Evolutionary conservation across 2,797 vertebrate genomes (phyloP), one percentile per base, ranked within the genome.

Genomic region (Helostoma temminkii): DNA sequence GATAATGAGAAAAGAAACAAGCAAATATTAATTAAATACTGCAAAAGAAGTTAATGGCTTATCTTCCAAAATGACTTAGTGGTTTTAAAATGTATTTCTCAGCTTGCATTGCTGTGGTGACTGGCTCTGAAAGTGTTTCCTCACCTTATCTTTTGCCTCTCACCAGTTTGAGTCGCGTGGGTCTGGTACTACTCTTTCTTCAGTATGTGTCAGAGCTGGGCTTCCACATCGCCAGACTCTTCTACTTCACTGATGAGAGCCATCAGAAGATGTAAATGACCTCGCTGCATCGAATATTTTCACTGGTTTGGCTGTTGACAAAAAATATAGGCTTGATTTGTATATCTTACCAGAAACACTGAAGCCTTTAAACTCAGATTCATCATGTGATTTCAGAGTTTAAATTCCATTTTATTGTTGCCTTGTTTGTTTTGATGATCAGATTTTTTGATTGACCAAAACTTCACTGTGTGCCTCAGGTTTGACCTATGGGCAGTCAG

Each of bases 201-300:
- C 98, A 99, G 89, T 98, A 97, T 50, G 85, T 95, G 1, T 96
- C 97, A 0, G 97, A 99, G 83, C 89, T 96, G 76, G 94, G 95
- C 75, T 98, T 99, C 88, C 97, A 99, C 86, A 91, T 95, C 48
- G 96, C 98, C 3, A 93, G 96, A 3, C 94, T 99, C 54, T 93
- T 97, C 88, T 97, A 95, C 92, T 98, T 99, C 47, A 95, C 95
- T 0, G 96, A 98, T 0, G 97, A 99, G 90, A 98, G 94, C 87
- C 97, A 98, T 3, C 96, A 97, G 90, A 98, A 96, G 92, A 94
- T 98, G 98, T 98, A 86, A 95, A 96, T 89, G 0, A 14, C 39
- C 16, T 26, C 9, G 6, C 3, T 1, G 3, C 1, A 8, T 28
- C 59, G 50, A 18, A 18, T 55, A 3, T 1, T 37, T 46, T 53